phyloP scores from a whole-genome alignment of 2,797 vertebrate species.

The Xerus rutilus region DNA sequence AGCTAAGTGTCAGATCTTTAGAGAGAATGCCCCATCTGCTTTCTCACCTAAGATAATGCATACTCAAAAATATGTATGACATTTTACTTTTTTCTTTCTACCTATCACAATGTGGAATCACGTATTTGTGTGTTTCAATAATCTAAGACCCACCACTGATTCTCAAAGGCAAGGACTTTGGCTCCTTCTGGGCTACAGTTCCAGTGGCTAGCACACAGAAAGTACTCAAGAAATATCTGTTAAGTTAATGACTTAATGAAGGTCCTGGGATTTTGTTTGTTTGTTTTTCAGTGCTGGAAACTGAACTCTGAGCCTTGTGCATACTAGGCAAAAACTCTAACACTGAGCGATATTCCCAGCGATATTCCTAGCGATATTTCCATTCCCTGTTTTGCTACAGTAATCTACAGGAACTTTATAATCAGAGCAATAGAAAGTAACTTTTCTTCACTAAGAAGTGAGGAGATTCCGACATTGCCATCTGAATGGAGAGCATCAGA shows the following conservation, averaged over 20 bases:
- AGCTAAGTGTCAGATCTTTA: background rate
- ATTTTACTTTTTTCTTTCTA: slow-evolving; percentile 5
- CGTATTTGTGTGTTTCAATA: background rate
- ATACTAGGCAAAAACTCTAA: too few species aligned
- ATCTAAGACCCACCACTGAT: background rate
- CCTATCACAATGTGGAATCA: slow-evolving; percentile 1
- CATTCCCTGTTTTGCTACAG: background rate
- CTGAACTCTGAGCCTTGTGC: too few species aligned
- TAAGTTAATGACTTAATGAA: background rate
- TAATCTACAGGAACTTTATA: background rate
- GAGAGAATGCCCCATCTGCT: background rate
- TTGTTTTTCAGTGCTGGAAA: too few species aligned
- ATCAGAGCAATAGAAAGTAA: slow-evolving; percentile 6
- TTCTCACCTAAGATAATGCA: background rate
- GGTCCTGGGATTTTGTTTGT: background rate
- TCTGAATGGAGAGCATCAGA: background rate
- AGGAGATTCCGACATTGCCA: background rate
- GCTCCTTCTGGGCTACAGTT: background rate
- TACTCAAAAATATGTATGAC: background rate
- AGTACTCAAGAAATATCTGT: background rate
- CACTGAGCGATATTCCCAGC: too few species aligned
- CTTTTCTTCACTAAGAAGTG: background rate
- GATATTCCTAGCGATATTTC: too few species aligned
- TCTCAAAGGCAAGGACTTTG: background rate
- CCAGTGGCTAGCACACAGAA: background rate